Percentiles rank a stretch among this genome's conserved stretches.
Conservation (phyloP, 2,888 invertebrate genomes). For the Smittia aterrima region DNA sequence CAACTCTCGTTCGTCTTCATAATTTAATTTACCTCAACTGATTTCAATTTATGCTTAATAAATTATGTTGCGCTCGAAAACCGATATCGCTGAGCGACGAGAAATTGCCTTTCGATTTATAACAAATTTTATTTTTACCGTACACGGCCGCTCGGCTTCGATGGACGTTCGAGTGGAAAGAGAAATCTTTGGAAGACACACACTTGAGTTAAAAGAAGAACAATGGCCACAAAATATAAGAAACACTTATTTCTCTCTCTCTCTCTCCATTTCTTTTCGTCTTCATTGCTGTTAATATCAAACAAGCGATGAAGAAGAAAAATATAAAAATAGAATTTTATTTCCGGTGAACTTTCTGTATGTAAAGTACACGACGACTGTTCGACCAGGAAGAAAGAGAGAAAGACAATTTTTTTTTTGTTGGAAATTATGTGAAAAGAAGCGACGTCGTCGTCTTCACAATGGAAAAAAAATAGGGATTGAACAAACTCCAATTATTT, state of each 20-base stretch:
- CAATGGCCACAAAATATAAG: conserved; percentile 12
- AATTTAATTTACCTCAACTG: conserved; percentile 14
- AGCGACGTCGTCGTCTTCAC: background rate
- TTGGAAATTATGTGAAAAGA: background rate
- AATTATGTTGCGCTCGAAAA: conserved; percentile 10
- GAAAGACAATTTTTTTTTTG: background rate
- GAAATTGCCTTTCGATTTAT: conserved; percentile 12
- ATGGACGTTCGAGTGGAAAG: background rate
- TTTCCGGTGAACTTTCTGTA: conserved; percentile 15
- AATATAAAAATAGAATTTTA: conserved; percentile 40
- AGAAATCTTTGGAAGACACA: conserved; percentile 2
- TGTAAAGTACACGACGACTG: background rate
- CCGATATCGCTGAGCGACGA: background rate
- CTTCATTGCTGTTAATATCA: background rate
- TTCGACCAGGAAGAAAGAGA: background rate
- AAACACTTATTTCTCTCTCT: conserved; percentile 13
- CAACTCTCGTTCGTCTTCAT: background rate
- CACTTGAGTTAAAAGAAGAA: conserved; percentile 24
- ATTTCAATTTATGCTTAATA: conserved; percentile 17
- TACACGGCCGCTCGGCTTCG: too few relatives aligned
- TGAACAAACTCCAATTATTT: conserved; percentile 12
- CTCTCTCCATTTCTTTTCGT: background rate
- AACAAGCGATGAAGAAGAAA: conserved; percentile 1
- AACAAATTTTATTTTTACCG: conserved; percentile 5
- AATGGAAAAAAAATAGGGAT: conserved; percentile 13